Evolutionary conservation across 2,113 vertebrate species (phyloP).

Genomic region (Myotis lucifugus): DNA sequence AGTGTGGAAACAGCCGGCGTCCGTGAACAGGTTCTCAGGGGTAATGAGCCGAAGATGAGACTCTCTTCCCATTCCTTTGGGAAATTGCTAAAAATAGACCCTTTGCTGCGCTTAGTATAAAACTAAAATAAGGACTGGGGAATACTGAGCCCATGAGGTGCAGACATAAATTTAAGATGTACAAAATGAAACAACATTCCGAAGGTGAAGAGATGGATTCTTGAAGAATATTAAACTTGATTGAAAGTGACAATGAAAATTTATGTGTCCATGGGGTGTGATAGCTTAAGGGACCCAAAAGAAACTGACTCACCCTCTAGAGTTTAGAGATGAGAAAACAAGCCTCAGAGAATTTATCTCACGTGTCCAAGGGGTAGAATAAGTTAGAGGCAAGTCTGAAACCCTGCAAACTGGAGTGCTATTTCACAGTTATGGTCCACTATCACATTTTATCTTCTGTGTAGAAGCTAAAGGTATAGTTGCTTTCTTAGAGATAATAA

Average conservation of each 20-base stretch:
- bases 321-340: neutral
- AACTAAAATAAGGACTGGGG: conserved; percentile 32
- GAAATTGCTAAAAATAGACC: conserved; percentile 66
- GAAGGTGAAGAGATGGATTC: conserved; percentile 36
- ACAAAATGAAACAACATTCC: conserved; percentile 45
- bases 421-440: neutral
- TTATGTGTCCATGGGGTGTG: neutral
- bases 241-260: conserved; percentile 60
- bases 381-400: neutral
- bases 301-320: neutral
- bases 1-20: conserved; percentile 42
- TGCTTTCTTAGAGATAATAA: neutral
- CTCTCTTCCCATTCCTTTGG: conserved; percentile 43
- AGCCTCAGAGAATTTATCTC: neutral
- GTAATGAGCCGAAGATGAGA: conserved; percentile 67
- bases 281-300: neutral
- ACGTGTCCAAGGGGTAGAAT: neutral
- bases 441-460: neutral
- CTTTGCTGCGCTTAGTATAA: conserved; percentile 32
- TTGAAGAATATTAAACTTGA: conserved; percentile 49
- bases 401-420: neutral
- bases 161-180: conserved; percentile 25
- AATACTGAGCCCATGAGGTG: neutral
- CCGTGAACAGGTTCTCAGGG: conserved; percentile 57
- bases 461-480: neutral